Base-by-base conservation (phyloP, 2,888 invertebrate species). In the Brenthis hecate region DNA sequence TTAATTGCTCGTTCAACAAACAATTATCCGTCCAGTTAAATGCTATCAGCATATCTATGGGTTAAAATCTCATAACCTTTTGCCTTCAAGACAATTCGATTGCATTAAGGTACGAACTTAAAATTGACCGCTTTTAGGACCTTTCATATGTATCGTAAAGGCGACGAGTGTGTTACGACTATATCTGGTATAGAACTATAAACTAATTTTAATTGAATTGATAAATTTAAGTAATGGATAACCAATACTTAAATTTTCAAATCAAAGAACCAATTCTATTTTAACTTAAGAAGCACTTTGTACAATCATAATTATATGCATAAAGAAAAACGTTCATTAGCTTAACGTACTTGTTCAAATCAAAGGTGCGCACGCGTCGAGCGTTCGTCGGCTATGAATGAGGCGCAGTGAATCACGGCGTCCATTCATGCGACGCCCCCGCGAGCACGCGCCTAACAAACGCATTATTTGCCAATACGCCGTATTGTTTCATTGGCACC, bases 11-110 rank as follows among this genome's bases (percentile, higher is more conserved):
- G 82, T 83, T 87, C 88, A 82, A 85, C 89, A 88, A 91, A 91
- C 91, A 90, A 91, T 91, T 89, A 89, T 85, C 82, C 82, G 84
- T 82, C 82, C 88, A 81, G 86, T 86, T 89, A 86, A 91, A 91
- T 87, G 88, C 87, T 90, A 91, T 91, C 90, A 86, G 86, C 81
- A 79, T 86, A 90, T 91, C 89, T 90, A 86, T 87, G 85, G 89
- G 85, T 88, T 84, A 84, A 88, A 87, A 91, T 91, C 89, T 89
- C 84, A 82, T 90, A 90, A 91, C 89, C 89, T 91, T 88, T 89
- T 89, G 89, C 86, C 86, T 89, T 84, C 81, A 85, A 88, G 86
- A 84, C 81, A 85, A 87, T 84, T 80, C 79, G 82, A 81, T 80
- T 79, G 55, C 51, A 56, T 56, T 71, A 62, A 65, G 64, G 77